phyloP scores from a whole-genome alignment of 2,797 vertebrate species.

The Tragelaphus eurycerus region DNA sequence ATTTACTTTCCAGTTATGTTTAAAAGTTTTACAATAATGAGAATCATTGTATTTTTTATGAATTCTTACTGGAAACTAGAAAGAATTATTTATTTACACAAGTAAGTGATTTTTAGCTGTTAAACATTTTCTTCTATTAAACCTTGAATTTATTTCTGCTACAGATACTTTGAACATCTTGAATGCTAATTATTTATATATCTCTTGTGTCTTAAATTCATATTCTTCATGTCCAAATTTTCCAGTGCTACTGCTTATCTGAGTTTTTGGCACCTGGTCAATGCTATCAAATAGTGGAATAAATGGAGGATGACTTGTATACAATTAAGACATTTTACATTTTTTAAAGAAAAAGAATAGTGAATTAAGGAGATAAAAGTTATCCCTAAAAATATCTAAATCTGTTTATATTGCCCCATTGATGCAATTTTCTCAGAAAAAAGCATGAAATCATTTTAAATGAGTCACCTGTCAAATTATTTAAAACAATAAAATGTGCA shows the following conservation, averaged over 20 bases:
- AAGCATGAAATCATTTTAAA: slow-evolving; percentile 24
- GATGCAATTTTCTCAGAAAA: neutral
- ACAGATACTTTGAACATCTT: neutral
- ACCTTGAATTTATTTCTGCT: neutral
- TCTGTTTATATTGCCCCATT: neutral
- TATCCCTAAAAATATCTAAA: neutral
- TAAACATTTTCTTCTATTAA: neutral
- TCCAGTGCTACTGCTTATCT: neutral
- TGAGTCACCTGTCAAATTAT: slow-evolving; percentile 20
- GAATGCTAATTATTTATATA: neutral
- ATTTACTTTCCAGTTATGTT: neutral
- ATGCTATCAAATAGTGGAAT: neutral
- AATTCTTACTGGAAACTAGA: neutral
- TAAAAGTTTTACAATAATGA: neutral
- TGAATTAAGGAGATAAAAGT: neutral
- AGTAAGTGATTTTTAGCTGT: neutral
- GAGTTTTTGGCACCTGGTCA: neutral
- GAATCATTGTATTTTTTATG: neutral
- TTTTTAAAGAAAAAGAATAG: neutral
- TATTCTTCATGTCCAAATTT: neutral
- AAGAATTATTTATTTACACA: neutral
- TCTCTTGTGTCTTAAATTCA: neutral
- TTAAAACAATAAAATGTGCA: slow-evolving; percentile 38
- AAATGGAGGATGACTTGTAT: neutral
- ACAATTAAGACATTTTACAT: neutral